Percentiles rank a stretch among this genome's conserved stretches.
Evolutionary conservation across 2,797 vertebrate species (phyloP).

Genomic region (Clamator glandarius): DNA sequence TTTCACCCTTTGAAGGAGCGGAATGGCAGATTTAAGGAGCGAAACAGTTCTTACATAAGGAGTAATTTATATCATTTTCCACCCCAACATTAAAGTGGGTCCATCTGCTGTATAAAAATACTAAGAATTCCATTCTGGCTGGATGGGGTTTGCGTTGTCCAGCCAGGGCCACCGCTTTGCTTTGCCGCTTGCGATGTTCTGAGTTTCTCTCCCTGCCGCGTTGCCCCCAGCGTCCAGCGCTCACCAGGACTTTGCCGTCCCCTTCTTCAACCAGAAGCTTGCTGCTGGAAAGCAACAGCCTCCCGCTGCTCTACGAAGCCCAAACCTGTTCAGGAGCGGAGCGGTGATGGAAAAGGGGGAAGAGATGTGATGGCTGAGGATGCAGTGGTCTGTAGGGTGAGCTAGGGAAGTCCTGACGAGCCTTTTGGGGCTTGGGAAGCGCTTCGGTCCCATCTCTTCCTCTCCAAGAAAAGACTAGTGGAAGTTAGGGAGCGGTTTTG

Average conservation of each 20-base stretch:
- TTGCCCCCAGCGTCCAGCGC: not conserved
- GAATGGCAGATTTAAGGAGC: conserved; percentile 30
- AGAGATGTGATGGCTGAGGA: not conserved
- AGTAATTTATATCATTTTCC: not conserved
- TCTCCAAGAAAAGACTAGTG: accelerated
- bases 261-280: not conserved
- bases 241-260: not conserved
- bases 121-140: not conserved
- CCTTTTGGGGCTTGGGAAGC: accelerated
- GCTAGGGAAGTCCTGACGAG: accelerated
- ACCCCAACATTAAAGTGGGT: not conserved
- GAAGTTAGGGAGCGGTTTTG: not conserved
- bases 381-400: not conserved
- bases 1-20: conserved; percentile 34
- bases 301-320: not conserved
- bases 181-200: conserved; percentile 13
- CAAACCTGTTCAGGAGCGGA: accelerated
- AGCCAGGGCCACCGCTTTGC: conserved; percentile 11
- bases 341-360: not conserved
- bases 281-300: accelerated
- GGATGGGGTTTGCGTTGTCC: not conserved
- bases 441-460: not conserved
- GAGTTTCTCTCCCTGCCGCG: not conserved
- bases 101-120: not conserved
- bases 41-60: not conserved